phyloP scores from a whole-genome alignment of 2,888 invertebrate genomes.

The Sphinx pinastri region DNA sequence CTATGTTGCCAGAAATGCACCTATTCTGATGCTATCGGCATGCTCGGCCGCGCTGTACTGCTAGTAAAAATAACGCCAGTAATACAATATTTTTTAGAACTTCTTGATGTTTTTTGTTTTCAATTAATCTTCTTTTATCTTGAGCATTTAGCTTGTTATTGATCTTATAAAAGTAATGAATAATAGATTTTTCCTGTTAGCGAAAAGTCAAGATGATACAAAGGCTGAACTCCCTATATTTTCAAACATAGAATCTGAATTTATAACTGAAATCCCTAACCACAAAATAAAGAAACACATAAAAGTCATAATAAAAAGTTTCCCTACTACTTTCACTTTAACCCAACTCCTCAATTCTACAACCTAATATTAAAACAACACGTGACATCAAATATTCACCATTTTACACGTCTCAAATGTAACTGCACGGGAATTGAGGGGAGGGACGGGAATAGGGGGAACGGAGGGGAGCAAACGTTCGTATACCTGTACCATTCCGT shows the following conservation, averaged over 20 bases:
- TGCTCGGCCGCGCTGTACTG: slow-evolving; percentile 28
- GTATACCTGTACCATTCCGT: slow-evolving; percentile 12
- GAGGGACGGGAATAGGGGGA: not conserved
- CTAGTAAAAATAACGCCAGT: slow-evolving; percentile 27
- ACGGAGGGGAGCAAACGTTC: not conserved
- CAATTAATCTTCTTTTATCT: too few relatives aligned
- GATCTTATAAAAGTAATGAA: too few relatives aligned
- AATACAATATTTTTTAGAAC: too few relatives aligned
- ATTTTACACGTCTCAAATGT: slow-evolving; percentile 39
- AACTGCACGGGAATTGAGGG: slow-evolving; percentile 31
- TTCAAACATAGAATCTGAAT: too few relatives aligned
- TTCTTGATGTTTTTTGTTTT: too few relatives aligned
- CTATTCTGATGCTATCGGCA: slow-evolving; percentile 44
- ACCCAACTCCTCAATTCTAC: slow-evolving; percentile 43
- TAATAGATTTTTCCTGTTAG: too few relatives aligned
- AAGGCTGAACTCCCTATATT: too few relatives aligned
- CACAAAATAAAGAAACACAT: not conserved
- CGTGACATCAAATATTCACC: slow-evolving; percentile 53
- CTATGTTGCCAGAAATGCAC: slow-evolving; percentile 27
- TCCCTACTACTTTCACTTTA: not conserved
- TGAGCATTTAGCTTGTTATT: too few relatives aligned
- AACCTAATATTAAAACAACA: slow-evolving; percentile 50
- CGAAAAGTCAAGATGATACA: too few relatives aligned
- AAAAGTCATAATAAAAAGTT: not conserved
- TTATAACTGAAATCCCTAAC: not conserved